Evolutionary conservation across 2,888 invertebrate genomes (phyloP).

Genomic region (Parthenolecanium corni): DNA sequence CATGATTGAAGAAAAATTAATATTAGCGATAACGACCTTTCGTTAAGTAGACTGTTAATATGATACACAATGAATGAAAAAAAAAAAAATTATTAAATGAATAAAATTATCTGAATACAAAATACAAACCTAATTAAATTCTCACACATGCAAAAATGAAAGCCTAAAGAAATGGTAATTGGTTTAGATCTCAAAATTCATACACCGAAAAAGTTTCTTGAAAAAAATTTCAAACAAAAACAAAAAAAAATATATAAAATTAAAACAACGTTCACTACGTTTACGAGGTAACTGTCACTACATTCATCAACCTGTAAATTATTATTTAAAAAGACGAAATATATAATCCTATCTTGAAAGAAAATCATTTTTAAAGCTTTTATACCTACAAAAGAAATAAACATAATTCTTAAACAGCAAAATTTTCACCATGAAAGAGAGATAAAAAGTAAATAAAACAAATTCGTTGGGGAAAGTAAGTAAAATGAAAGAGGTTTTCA

Average conservation of each 20-base stretch:
- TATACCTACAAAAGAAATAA: conserved; percentile 2
- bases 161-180: no score
- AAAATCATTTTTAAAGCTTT: conserved; percentile 15
- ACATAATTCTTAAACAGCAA: conserved; percentile 8
- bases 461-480: neutral
- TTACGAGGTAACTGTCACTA: conserved; percentile 22
- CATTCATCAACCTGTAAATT: neutral
- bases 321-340: neutral
- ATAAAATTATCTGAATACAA: no score
- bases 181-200: neutral
- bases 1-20: no score
- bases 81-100: no score
- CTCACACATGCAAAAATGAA: no score
- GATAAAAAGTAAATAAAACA: neutral
- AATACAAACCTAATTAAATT: no score
- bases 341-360: neutral
- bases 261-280: conserved; percentile 13
- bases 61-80: no score
- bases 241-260: conserved; percentile 3
- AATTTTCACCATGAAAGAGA: conserved; percentile 4
- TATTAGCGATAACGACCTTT: no score
- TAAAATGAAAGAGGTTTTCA: neutral
- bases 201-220: neutral
- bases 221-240: conserved; percentile 9
- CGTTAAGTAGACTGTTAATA: no score